These are phyloP conservation scores for Mystacornis crossleyi DNA, from an alignment of 2,113 vertebrate species.

Conservation along the genomic window DNA sequence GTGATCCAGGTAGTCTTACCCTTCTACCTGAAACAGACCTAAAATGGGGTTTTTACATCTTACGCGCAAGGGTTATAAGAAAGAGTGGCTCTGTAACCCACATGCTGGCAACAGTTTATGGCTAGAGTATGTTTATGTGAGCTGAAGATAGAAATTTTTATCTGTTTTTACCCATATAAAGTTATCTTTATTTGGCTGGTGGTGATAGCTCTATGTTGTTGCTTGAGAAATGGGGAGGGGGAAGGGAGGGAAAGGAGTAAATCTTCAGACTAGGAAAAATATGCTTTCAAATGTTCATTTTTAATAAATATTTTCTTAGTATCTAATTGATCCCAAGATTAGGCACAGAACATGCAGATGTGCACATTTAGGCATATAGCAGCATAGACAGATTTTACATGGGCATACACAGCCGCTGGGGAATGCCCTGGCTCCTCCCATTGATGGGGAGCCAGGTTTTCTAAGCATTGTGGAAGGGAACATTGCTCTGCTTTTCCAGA, in stretches of 20 bases:
- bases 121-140: not conserved
- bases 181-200: not conserved
- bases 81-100: not conserved
- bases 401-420: not conserved
- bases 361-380: not conserved
- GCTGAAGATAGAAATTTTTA: not conserved
- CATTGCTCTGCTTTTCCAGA: not conserved
- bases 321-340: not conserved
- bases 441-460: not conserved
- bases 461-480: not conserved
- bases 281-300: not conserved
- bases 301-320: not conserved
- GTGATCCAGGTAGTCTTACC: not conserved
- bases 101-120: not conserved
- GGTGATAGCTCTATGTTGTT: not conserved
- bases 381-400: not conserved
- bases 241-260: not conserved
- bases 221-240: not conserved
- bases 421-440: not conserved
- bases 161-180: not conserved
- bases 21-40: not conserved
- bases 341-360: not conserved
- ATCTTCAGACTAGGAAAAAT: not conserved
- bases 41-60: rapidly evolving
- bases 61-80: not conserved